phyloP scores from a whole-genome alignment of 2,888 invertebrate genomes.

The Apomyelois bistriatella region DNA sequence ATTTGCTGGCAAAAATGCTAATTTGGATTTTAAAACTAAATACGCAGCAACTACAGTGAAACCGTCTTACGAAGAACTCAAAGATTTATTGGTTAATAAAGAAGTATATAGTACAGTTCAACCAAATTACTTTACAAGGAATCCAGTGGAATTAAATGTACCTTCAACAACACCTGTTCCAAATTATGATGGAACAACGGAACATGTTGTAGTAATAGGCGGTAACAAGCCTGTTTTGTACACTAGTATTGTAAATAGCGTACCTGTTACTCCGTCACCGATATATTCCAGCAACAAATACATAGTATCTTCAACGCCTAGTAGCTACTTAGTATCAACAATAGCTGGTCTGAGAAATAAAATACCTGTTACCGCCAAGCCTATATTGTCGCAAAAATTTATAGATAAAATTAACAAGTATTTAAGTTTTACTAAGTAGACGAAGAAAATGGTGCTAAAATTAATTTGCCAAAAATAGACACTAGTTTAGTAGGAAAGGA shows the following conservation, averaged over 20 bases:
- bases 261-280: slow-evolving; percentile 30
- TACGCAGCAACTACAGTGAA: slow-evolving; percentile 19
- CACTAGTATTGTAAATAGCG: slow-evolving; percentile 42
- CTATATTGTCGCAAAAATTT: slow-evolving; percentile 51
- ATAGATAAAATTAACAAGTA: slow-evolving; percentile 67
- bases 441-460: not conserved
- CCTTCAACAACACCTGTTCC: slow-evolving; percentile 37
- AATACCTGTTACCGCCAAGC: slow-evolving; percentile 41
- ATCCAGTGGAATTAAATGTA: slow-evolving; percentile 34
- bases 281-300: slow-evolving; percentile 19
- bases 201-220: slow-evolving; percentile 48
- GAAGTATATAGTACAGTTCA: slow-evolving; percentile 32
- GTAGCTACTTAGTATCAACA: slow-evolving; percentile 51
- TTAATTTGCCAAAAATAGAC: not conserved
- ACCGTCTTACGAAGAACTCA: slow-evolving; percentile 47
- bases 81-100: slow-evolving; percentile 45
- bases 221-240: slow-evolving; percentile 43
- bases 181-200: slow-evolving; percentile 35
- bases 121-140: slow-evolving; percentile 10
- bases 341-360: slow-evolving; percentile 54
- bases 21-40: slow-evolving; percentile 12
- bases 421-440: slow-evolving; percentile 45
- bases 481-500: too few relatives aligned
- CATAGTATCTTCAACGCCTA: slow-evolving; percentile 36
- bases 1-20: slow-evolving; percentile 25